Evolutionary conservation across 2,888 invertebrate genomes (phyloP).

Genomic region (Spodoptera exigua): DNA sequence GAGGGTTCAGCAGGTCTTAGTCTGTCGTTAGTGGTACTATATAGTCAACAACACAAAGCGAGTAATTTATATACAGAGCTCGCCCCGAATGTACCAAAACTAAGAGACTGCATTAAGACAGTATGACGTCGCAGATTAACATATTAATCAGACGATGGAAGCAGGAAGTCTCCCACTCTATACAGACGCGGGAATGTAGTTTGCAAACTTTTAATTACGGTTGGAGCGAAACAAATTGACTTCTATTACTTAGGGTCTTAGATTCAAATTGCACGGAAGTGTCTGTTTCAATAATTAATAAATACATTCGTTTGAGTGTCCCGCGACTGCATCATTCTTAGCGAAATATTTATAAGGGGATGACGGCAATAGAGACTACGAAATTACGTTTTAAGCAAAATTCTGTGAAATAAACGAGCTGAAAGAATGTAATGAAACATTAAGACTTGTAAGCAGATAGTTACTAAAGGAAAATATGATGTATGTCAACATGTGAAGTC

Average conservation of each 20-base stretch:
- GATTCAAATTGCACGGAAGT: slow-evolving; percentile 27
- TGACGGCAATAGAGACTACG: slow-evolving; percentile 28
- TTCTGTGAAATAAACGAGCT: slow-evolving; percentile 21
- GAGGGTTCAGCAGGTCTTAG: slow-evolving; percentile 28
- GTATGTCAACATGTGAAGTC: slow-evolving; percentile 4
- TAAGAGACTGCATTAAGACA: slow-evolving; percentile 63
- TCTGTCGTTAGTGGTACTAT: slow-evolving; percentile 33
- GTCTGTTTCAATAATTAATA: slow-evolving; percentile 51
- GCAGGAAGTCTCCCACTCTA: slow-evolving; percentile 43
- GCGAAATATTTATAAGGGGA: slow-evolving; percentile 52
- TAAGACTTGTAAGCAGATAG: slow-evolving; percentile 2
- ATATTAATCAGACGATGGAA: slow-evolving; percentile 66
- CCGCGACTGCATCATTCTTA: slow-evolving; percentile 49
- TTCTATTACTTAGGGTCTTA: slow-evolving; percentile 34
- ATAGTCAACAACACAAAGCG: slow-evolving; percentile 49
- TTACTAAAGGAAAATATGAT: not conserved
- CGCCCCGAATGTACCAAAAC: slow-evolving; percentile 43
- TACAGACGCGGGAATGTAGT: slow-evolving; percentile 49
- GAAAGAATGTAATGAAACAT: slow-evolving; percentile 2
- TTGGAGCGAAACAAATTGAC: slow-evolving; percentile 38
- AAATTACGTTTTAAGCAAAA: slow-evolving; percentile 25
- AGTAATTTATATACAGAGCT: slow-evolving; percentile 49
- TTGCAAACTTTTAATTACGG: slow-evolving; percentile 55
- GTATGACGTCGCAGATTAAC: slow-evolving; percentile 65
- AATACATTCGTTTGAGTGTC: slow-evolving; percentile 52